A percentile compares a stretch with the other conserved stretches of the same genome.
Evolutionary conservation across 2,113 vertebrate genomes (phyloP).

Genomic region (Danionella cerebrum): DNA sequence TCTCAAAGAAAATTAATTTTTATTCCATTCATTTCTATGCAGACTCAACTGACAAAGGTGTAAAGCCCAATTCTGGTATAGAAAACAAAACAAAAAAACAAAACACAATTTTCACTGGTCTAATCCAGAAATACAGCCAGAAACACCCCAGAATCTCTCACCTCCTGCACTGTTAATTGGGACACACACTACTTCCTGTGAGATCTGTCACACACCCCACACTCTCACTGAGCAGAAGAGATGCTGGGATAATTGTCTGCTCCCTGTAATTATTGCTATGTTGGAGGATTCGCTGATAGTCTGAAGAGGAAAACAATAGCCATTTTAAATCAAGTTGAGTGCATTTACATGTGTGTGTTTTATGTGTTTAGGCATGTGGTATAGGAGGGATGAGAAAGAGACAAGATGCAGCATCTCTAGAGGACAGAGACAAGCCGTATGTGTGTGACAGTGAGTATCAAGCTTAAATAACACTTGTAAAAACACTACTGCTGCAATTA

Average conservation of each 20-base stretch:
- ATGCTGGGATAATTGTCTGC: conserved; percentile 14
- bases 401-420: conserved; percentile 75
- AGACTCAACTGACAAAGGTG: no score
- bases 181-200: conserved; percentile 3
- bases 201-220: conserved; percentile 23
- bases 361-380: conserved; percentile 69
- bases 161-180: conserved; percentile 33
- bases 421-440: conserved; percentile 91
- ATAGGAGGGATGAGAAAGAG: conserved; percentile 87
- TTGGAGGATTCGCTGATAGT: neutral
- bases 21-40: no score
- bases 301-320: no score
- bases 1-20: no score
- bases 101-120: neutral
- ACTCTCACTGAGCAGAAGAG: conserved; percentile 8
- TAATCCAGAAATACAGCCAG: neutral
- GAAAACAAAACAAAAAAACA: no score
- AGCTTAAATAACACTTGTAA: neutral
- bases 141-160: conserved; percentile 23
- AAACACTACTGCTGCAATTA: neutral
- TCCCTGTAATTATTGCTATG: conserved; percentile 12
- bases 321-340: neutral
- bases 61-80: no score
- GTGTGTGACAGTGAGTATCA: conserved; percentile 89
- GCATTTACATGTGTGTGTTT: conserved; percentile 1